A percentile compares a stretch with the other conserved stretches of the same genome.
Conservation (phyloP, 2,888 invertebrate species). For the Tetragonisca angustula region DNA sequence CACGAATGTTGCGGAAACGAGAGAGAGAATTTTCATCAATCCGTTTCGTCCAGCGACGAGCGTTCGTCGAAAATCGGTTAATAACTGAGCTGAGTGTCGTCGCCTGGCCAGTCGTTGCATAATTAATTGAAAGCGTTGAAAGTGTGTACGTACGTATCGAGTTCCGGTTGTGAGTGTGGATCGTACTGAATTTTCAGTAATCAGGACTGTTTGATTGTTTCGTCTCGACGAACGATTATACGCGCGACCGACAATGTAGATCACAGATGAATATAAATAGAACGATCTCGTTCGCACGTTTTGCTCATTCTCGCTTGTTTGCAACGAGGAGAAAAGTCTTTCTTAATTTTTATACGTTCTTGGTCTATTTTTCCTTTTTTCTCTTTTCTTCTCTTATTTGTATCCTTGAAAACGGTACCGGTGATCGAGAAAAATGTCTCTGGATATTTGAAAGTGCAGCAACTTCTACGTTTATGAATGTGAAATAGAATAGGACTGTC, state of each 20-base stretch:
- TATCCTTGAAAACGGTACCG: no score
- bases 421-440: no score
- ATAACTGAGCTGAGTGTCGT: background rate
- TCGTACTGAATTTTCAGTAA: background rate
- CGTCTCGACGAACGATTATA: background rate
- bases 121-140: slow-evolving; percentile 15
- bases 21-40: slow-evolving; percentile 9
- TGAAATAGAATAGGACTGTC: no score
- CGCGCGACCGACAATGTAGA: background rate
- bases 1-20: background rate
- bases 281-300: background rate
- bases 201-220: background rate
- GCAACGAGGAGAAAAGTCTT: no score
- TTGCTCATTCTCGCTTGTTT: background rate
- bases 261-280: background rate
- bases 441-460: background rate
- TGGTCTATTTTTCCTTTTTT: background rate
- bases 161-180: no score
- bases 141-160: no score
- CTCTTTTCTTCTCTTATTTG: background rate
- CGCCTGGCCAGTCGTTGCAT: background rate
- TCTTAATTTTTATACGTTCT: no score
- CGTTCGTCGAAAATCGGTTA: background rate
- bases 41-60: no score
- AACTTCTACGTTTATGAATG: no score